A percentile compares a stretch with the other conserved stretches of the same genome.
Evolutionary conservation across 35 echinoderm and acorn worm species (phyloP).

Genomic region (Stichopus chloronotus): DNA sequence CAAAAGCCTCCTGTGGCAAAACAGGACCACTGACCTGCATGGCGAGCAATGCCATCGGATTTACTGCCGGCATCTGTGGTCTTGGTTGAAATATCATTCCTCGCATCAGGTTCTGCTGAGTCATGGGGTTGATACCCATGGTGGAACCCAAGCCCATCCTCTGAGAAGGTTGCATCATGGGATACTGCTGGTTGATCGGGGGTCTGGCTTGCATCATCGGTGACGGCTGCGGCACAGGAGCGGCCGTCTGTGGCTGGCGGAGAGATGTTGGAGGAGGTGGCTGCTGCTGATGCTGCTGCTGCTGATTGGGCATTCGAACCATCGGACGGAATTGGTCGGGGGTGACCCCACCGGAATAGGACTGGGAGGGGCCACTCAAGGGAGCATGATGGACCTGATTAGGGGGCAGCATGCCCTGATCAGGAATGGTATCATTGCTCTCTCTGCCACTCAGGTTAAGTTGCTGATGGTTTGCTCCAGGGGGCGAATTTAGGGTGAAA

Average conservation of each 20-base stretch:
- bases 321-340: constrained; percentile 35
- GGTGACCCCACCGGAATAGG: too few species aligned
- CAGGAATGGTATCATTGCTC: neutral
- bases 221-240: neutral
- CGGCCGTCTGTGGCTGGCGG: too few species aligned
- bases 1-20: too few species aligned
- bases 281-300: constrained; percentile 54
- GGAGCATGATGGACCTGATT: neutral
- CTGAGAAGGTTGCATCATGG: constrained; percentile 56
- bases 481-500: neutral
- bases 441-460: constrained; percentile 12
- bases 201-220: constrained; percentile 34
- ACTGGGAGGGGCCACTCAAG: neutral
- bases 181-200: constrained; percentile 29
- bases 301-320: constrained; percentile 14
- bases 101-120: constrained; percentile 69
- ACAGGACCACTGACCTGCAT: constrained; percentile 40
- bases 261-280: constrained; percentile 4
- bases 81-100: constrained; percentile 66
- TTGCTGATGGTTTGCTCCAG: neutral
- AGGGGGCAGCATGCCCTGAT: neutral
- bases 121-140: constrained; percentile 32
- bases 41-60: constrained; percentile 60
- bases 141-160: constrained; percentile 25
- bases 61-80: constrained; percentile 25